phyloP scores from a whole-genome alignment of 2,888 invertebrate species.

The Caenorhabditis japonica region DNA sequence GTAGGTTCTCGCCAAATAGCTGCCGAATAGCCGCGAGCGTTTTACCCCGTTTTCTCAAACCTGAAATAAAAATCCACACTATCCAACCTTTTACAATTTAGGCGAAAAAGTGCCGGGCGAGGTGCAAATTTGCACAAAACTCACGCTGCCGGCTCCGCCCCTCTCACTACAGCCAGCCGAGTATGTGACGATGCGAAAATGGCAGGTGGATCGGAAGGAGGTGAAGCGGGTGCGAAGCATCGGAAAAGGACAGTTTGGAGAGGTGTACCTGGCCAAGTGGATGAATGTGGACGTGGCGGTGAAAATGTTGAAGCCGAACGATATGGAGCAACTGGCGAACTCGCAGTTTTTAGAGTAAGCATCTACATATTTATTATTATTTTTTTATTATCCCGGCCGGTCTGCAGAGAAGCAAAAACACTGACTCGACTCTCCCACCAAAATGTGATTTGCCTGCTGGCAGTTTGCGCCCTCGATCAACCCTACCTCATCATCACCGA shows the following conservation, averaged over 20 bases:
- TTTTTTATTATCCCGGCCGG: neutral
- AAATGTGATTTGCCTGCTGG: slow-evolving; percentile 42
- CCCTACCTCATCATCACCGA: slow-evolving; percentile 52
- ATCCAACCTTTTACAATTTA: too few species aligned
- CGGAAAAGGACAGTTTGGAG: slow-evolving; percentile 48
- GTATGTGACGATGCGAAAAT: slow-evolving; percentile 38
- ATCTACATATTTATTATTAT: neutral
- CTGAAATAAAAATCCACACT: too few species aligned
- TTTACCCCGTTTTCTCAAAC: too few species aligned
- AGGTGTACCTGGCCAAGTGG: slow-evolving; percentile 34
- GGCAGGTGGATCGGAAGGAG: slow-evolving; percentile 38
- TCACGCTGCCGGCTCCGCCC: slow-evolving; percentile 48
- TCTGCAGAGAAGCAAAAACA: slow-evolving; percentile 36
- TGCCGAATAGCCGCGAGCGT: too few species aligned
- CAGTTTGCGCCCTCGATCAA: slow-evolving; percentile 37
- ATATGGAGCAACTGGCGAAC: slow-evolving; percentile 20
- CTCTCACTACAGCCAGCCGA: slow-evolving; percentile 14
- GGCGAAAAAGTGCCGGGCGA: slow-evolving; percentile 25
- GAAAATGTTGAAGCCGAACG: slow-evolving; percentile 35
- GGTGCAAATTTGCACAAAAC: slow-evolving; percentile 38
- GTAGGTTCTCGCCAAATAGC: too few species aligned
- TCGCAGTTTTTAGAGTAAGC: slow-evolving; percentile 39
- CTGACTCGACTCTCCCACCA: slow-evolving; percentile 41
- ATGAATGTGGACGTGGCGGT: slow-evolving; percentile 39
- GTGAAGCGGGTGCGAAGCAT: slow-evolving; percentile 27